Evolutionary conservation across 2,888 invertebrate species (phyloP).

Genomic region (Epistrophe grossulariae): DNA sequence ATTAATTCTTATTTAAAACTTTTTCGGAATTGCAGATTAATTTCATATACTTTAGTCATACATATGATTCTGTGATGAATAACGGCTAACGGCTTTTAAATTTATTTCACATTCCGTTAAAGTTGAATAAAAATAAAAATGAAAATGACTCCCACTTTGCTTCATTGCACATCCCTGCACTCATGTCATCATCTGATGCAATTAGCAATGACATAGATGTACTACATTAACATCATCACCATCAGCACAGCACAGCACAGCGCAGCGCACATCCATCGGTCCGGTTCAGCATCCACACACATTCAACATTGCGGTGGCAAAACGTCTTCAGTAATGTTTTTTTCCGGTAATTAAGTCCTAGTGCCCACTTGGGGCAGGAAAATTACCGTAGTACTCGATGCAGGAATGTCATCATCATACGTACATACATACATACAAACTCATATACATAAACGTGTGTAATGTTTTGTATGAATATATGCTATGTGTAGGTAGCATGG

Average conservation of each 20-base stretch:
- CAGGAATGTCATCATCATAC: conserved; percentile 17
- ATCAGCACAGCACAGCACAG: neutral
- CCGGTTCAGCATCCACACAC: conserved; percentile 37
- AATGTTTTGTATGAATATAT: no score
- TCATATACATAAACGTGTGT: no score
- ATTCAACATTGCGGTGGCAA: conserved; percentile 46
- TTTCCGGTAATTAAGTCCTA: conserved; percentile 72
- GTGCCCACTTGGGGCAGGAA: conserved; percentile 62
- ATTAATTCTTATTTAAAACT: no score
- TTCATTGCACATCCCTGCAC: conserved; percentile 47
- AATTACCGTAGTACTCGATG: conserved; percentile 39
- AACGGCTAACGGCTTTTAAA: no score
- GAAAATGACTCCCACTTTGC: neutral
- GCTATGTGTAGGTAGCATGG: conserved; percentile 28
- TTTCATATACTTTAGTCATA: no score
- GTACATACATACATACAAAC: no score
- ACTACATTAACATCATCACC: conserved; percentile 56
- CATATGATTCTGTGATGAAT: no score
- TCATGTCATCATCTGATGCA: conserved; percentile 50
- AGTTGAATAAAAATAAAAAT: no score
- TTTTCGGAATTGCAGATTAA: no score
- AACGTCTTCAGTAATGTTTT: conserved; percentile 63
- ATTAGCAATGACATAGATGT: conserved; percentile 62
- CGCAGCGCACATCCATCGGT: conserved; percentile 20
- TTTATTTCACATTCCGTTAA: no score